These are phyloP conservation scores for Eciton burchellii DNA, from an alignment of 1,140 invertebrate genomes.

Conservation along the genomic window DNA sequence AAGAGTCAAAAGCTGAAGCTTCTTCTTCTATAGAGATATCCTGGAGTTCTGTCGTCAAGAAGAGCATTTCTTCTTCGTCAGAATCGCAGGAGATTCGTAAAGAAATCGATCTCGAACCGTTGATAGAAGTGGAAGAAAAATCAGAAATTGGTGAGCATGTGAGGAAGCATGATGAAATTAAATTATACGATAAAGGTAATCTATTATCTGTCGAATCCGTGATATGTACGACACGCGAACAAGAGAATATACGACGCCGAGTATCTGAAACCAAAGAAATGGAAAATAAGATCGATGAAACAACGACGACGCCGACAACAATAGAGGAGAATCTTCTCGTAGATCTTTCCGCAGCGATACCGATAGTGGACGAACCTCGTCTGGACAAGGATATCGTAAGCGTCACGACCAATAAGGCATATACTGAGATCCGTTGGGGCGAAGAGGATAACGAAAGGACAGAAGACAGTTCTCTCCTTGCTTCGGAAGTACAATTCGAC, in stretches of 20 bases:
- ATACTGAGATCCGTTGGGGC: constrained; percentile 5
- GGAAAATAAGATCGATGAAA: neutral
- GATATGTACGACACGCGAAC: neutral
- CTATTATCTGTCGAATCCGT: neutral
- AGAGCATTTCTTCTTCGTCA: constrained; percentile 43
- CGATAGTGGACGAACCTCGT: constrained; percentile 9
- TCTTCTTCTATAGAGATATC: constrained; percentile 44
- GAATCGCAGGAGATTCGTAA: constrained; percentile 46
- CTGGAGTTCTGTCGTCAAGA: constrained; percentile 76
- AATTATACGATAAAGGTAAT: neutral
- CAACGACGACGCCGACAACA: neutral
- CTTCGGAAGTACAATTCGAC: constrained; percentile 43
- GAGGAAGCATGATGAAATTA: neutral
- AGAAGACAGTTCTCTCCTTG: neutral
- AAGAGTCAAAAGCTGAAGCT: neutral
- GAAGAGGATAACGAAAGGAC: constrained; percentile 23
- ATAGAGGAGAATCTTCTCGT: constrained; percentile 11
- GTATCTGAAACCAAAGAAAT: neutral
- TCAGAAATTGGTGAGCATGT: constrained; percentile 29
- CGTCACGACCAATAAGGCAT: neutral
- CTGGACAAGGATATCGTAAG: neutral
- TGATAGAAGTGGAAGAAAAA: constrained; percentile 54
- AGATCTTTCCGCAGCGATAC: constrained; percentile 22
- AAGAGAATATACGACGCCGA: neutral
- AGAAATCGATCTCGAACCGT: constrained; percentile 42